Evolutionary conservation across 2,113 vertebrate genomes (phyloP).

Genomic region (Halichoerus grypus): DNA sequence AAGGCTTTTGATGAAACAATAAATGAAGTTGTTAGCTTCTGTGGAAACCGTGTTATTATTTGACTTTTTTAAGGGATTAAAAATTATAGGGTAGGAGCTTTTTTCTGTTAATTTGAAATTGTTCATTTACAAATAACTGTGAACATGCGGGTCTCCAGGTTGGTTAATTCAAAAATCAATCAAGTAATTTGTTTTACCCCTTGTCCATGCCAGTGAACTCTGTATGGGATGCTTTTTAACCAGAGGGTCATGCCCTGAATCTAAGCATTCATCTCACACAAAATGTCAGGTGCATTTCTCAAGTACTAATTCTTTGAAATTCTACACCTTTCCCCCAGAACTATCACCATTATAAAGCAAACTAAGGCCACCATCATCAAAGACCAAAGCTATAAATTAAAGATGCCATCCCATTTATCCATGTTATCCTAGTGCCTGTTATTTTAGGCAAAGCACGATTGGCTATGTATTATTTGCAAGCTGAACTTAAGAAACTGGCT

Average conservation of each 20-base stretch:
- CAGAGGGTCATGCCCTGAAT: neutral
- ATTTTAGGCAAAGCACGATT: slow-evolving; percentile 33
- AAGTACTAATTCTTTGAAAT: neutral
- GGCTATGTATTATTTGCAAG: slow-evolving; percentile 1
- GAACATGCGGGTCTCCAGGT: neutral
- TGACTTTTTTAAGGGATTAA: slow-evolving; percentile 26
- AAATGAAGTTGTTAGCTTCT: neutral
- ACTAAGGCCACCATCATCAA: neutral
- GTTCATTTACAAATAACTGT: neutral
- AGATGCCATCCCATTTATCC: slow-evolving; percentile 51
- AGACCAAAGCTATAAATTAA: slow-evolving; percentile 29
- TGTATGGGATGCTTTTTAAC: neutral
- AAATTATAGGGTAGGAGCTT: neutral
- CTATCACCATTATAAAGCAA: neutral
- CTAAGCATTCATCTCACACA: neutral
- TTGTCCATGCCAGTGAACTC: neutral
- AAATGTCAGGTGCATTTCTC: neutral
- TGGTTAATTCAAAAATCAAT: neutral
- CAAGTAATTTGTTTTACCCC: slow-evolving; percentile 12
- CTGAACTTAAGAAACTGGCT: slow-evolving; percentile 42
- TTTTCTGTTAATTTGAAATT: slow-evolving; percentile 5
- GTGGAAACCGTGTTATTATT: neutral
- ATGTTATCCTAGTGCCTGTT: neutral
- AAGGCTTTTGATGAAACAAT: neutral
- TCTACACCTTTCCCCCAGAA: neutral